These are phyloP conservation scores for Drosophila jambulina DNA, from an alignment of 1,140 invertebrate genomes.

Conservation along the genomic window DNA sequence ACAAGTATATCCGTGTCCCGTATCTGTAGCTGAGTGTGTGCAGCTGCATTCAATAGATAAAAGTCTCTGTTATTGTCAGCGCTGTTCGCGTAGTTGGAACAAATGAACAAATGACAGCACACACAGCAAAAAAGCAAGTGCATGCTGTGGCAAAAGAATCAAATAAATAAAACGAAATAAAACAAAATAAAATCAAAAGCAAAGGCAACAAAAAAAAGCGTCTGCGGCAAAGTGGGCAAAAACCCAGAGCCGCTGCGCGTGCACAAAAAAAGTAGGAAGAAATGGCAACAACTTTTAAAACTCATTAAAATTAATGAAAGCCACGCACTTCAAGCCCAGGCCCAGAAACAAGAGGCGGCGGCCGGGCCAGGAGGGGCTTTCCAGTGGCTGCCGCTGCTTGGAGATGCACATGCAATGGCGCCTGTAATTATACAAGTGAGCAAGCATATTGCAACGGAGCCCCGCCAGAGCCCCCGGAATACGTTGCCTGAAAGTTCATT, in stretches of 20 bases:
- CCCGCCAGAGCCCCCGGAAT: constrained; percentile 34
- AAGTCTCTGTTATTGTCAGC: constrained; percentile 33
- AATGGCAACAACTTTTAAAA: constrained; percentile 82
- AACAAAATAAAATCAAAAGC: constrained; percentile 52
- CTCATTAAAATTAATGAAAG: constrained; percentile 84
- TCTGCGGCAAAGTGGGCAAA: constrained; percentile 8
- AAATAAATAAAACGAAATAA: constrained; percentile 74
- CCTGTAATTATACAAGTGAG: constrained; percentile 82
- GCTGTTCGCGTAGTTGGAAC: constrained; percentile 28
- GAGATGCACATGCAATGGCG: constrained; percentile 68
- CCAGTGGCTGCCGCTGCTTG: constrained; percentile 10
- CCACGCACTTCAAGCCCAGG: constrained; percentile 72
- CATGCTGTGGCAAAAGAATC: constrained; percentile 30
- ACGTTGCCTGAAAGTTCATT: constrained; percentile 76
- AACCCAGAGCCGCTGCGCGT: constrained; percentile 2
- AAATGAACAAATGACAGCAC: constrained; percentile 43
- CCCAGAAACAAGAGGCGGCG: constrained; percentile 30
- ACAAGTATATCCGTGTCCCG: too few species aligned
- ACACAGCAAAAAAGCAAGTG: background rate
- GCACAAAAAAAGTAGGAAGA: constrained; percentile 45
- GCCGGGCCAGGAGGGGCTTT: background rate
- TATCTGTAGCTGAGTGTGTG: constrained; percentile 2
- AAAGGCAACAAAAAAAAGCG: constrained; percentile 18
- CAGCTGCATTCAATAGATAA: constrained; percentile 47
- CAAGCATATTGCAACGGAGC: constrained; percentile 71